Percentiles rank a stretch among this genome's conserved stretches.
Conservation (phyloP, 2,797 vertebrate genomes). For the Alauda arvensis region DNA sequence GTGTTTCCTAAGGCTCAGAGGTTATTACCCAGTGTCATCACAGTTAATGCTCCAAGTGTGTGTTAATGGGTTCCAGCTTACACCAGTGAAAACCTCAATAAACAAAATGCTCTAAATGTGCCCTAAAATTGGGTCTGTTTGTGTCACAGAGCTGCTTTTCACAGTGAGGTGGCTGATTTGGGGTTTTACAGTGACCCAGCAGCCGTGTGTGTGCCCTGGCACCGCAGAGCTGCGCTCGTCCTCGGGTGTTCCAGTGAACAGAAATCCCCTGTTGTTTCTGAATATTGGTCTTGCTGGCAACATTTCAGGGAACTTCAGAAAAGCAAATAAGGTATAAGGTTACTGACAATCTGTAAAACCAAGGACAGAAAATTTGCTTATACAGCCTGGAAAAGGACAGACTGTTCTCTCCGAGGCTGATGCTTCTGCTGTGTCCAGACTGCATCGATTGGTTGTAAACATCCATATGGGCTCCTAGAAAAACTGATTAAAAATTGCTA, state of each 20-base stretch:
- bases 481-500: neutral
- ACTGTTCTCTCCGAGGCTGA: neutral
- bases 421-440: conserved; percentile 6
- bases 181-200: neutral
- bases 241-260: neutral
- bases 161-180: neutral
- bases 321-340: conserved; percentile 37
- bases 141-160: neutral
- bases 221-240: fast-evolving
- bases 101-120: neutral
- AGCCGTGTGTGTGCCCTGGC: fast-evolving
- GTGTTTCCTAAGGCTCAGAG: neutral
- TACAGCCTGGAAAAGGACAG: neutral
- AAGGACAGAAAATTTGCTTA: conserved; percentile 35
- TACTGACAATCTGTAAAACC: conserved; percentile 31
- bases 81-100: neutral
- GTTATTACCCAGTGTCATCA: neutral
- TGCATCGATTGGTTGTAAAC: neutral
- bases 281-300: neutral
- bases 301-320: conserved; percentile 16
- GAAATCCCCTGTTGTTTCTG: neutral
- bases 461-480: neutral
- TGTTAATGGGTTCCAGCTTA: neutral
- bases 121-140: neutral
- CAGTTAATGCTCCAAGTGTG: neutral